A percentile compares a stretch with the other conserved stretches of the same genome.
These are phyloP conservation scores for Cairina moschata DNA, from an alignment of 2,113 vertebrate species.

Conservation along the genomic window DNA sequence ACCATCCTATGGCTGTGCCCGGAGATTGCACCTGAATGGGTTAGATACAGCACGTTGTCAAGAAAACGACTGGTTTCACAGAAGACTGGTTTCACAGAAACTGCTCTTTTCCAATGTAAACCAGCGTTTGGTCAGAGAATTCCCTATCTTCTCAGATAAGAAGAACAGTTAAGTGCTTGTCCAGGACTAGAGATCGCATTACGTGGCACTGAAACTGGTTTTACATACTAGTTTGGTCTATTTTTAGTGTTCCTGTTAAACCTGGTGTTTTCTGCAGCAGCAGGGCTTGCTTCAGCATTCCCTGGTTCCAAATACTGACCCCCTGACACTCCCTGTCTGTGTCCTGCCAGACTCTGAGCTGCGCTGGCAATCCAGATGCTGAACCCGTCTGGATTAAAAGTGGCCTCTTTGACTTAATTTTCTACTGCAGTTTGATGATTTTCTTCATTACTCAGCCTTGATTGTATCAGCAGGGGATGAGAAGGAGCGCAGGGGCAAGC, in stretches of 20 bases:
- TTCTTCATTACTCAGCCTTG: background rate
- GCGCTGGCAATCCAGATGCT: background rate
- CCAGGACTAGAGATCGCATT: background rate
- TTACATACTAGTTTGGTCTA: background rate
- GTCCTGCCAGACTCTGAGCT: rapidly evolving
- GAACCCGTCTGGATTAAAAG: background rate
- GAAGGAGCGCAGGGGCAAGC: background rate
- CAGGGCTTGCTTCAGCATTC: background rate
- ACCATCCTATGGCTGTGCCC: background rate
- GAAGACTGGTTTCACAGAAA: background rate
- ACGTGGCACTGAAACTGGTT: background rate
- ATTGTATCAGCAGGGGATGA: background rate
- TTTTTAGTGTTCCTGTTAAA: background rate
- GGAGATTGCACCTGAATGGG: background rate
- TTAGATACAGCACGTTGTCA: rapidly evolving
- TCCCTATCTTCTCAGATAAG: background rate
- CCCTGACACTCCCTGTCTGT: rapidly evolving
- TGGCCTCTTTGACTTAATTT: background rate
- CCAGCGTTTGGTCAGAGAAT: background rate
- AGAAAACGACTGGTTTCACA: background rate
- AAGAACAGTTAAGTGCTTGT: rapidly evolving
- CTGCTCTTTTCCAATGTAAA: background rate
- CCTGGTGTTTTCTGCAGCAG: rapidly evolving
- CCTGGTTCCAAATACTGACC: background rate
- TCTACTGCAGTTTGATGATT: background rate